Percentiles rank a stretch among this genome's conserved stretches.
Evolutionary conservation across 2,888 invertebrate genomes (phyloP).

Genomic region (Neocrepidodera transversa): DNA sequence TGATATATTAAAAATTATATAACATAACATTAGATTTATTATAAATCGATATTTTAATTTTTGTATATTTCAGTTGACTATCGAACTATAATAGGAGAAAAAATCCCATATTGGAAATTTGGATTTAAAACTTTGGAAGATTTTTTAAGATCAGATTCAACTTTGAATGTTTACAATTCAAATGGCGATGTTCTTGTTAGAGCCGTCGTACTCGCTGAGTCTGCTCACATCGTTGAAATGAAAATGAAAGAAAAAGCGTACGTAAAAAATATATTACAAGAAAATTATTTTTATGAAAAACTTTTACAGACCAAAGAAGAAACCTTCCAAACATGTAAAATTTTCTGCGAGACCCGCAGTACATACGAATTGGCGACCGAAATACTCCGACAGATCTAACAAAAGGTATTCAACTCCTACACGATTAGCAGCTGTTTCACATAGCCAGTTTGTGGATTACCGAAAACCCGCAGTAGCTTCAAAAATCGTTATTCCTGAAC

Average conservation of each 20-base stretch:
- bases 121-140: conserved; percentile 68
- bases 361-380: conserved; percentile 49
- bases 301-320: neutral
- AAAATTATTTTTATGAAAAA: neutral
- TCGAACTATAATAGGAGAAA: conserved; percentile 67
- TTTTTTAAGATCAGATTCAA: conserved; percentile 66
- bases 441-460: conserved; percentile 52
- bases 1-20: too few relatives aligned
- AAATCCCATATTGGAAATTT: conserved; percentile 68
- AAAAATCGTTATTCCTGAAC: conserved; percentile 40
- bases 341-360: conserved; percentile 42
- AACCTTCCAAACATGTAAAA: neutral
- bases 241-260: conserved; percentile 40
- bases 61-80: conserved; percentile 65
- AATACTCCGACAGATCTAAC: conserved; percentile 35
- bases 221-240: conserved; percentile 66
- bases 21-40: too few relatives aligned
- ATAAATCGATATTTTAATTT: too few relatives aligned
- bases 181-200: conserved; percentile 66
- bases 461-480: conserved; percentile 34
- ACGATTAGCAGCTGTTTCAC: conserved; percentile 48
- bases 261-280: conserved; percentile 1
- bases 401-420: conserved; percentile 44
- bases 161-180: conserved; percentile 61
- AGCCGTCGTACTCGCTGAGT: conserved; percentile 66